phyloP scores from a whole-genome alignment of 2,888 invertebrate genomes.

The Andrena haemorrhoa region DNA sequence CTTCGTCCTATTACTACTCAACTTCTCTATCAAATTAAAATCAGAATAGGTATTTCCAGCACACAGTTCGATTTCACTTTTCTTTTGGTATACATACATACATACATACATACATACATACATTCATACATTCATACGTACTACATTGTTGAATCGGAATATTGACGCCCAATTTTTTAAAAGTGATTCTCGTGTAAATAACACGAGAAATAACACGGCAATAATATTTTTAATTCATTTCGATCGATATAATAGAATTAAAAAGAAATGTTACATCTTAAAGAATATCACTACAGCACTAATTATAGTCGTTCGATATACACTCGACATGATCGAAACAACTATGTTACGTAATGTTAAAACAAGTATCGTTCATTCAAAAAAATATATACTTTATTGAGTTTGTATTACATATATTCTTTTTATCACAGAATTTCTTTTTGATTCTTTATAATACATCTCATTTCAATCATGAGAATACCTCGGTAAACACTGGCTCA shows the following conservation, averaged over 20 bases:
- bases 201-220: neutral
- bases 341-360: conserved; percentile 6
- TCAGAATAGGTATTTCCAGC: neutral
- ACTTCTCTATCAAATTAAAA: neutral
- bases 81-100: neutral
- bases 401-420: conserved; percentile 67
- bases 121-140: too few species aligned
- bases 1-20: conserved; percentile 6
- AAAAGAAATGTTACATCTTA: conserved; percentile 21
- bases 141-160: neutral
- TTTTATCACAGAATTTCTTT: conserved; percentile 67
- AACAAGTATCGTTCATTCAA: conserved; percentile 32
- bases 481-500: neutral
- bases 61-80: neutral
- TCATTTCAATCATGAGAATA: neutral
- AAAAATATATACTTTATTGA: conserved; percentile 77
- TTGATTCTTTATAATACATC: conserved; percentile 28
- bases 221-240: conserved; percentile 14
- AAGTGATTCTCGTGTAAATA: neutral
- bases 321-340: conserved; percentile 13
- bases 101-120: neutral
- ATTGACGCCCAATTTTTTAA: neutral
- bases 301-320: conserved; percentile 23
- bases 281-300: conserved; percentile 11
- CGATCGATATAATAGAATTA: neutral